phyloP scores from a whole-genome alignment of 2,113 vertebrate species.

The Scophthalmus maximus region DNA sequence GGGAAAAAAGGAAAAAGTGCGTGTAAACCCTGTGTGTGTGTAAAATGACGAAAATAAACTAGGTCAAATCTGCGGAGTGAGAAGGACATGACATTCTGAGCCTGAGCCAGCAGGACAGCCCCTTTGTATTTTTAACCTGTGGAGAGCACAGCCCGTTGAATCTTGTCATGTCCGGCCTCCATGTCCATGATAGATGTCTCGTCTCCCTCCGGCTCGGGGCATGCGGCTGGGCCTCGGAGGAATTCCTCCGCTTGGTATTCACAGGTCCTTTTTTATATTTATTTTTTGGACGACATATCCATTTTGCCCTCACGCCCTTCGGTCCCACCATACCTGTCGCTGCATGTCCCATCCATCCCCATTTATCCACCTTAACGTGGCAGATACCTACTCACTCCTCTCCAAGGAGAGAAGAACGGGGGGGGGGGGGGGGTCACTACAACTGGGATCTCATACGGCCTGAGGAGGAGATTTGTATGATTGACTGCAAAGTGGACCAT shows the following conservation, averaged over 20 bases:
- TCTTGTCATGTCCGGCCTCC: conserved; percentile 47
- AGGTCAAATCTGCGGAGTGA: background rate
- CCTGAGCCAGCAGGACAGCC: conserved; percentile 22
- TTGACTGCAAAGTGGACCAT: background rate
- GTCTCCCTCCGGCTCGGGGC: conserved; percentile 54
- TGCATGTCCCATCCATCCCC: conserved; percentile 49
- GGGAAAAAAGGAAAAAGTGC: background rate
- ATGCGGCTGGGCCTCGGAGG: conserved; percentile 37
- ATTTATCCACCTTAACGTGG: conserved; percentile 48
- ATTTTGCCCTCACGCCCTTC: conserved; percentile 29
- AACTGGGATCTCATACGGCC: background rate
- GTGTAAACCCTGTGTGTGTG: background rate
- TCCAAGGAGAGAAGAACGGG: background rate
- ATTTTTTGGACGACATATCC: conserved; percentile 54
- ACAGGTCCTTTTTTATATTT: conserved; percentile 17
- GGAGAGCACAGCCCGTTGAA: conserved; percentile 25
- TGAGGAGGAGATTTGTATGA: conserved; percentile 14
- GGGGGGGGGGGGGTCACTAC: background rate
- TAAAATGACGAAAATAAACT: background rate
- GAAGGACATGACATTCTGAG: conserved; percentile 7
- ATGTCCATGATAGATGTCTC: conserved; percentile 55
- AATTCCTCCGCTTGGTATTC: conserved; percentile 42
- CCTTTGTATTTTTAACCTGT: conserved; percentile 46
- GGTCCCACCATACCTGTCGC: conserved; percentile 19
- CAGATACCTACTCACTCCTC: conserved; percentile 23